Percentiles rank a stretch among this genome's conserved stretches.
phyloP scores from a whole-genome alignment of 2,888 invertebrate species.

The Eupithecia vulgata region DNA sequence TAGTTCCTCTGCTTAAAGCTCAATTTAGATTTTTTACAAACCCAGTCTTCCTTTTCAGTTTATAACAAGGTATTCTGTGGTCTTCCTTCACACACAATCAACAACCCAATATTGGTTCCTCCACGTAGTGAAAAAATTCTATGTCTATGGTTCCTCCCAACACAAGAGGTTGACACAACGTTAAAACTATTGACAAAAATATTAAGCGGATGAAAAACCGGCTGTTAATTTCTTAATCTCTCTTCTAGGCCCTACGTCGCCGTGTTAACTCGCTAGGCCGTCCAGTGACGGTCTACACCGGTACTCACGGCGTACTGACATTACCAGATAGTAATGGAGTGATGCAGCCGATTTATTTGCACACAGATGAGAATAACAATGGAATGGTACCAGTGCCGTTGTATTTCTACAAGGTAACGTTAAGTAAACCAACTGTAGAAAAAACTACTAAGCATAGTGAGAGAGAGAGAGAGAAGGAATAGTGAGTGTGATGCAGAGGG shows the following conservation, averaged over 20 bases:
- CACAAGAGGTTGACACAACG: too few species aligned
- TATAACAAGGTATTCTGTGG: too few species aligned
- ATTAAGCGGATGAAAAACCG: too few species aligned
- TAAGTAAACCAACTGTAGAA: not conserved
- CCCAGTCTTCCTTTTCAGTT: too few species aligned
- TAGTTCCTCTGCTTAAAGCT: too few species aligned
- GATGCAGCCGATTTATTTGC: constrained; percentile 54
- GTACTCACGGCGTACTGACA: constrained; percentile 60
- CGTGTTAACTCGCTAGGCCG: constrained; percentile 51
- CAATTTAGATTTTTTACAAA: too few species aligned
- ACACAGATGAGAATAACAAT: constrained; percentile 67
- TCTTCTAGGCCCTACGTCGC: constrained; percentile 64
- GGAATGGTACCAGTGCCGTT: constrained; percentile 68
- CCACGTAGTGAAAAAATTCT: too few species aligned
- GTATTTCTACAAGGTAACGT: constrained; percentile 71
- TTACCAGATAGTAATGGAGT: constrained; percentile 50
- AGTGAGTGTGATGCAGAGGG: too few species aligned
- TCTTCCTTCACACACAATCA: too few species aligned
- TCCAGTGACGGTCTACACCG: constrained; percentile 62
- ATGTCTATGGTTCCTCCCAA: too few species aligned
- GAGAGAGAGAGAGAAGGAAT: not conserved
- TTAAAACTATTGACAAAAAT: too few species aligned
- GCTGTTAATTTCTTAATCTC: not conserved
- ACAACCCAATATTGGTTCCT: too few species aligned
- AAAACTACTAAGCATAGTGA: not conserved